phyloP scores from a whole-genome alignment of 2,797 vertebrate species.

The Neopelma chrysocephalum region DNA sequence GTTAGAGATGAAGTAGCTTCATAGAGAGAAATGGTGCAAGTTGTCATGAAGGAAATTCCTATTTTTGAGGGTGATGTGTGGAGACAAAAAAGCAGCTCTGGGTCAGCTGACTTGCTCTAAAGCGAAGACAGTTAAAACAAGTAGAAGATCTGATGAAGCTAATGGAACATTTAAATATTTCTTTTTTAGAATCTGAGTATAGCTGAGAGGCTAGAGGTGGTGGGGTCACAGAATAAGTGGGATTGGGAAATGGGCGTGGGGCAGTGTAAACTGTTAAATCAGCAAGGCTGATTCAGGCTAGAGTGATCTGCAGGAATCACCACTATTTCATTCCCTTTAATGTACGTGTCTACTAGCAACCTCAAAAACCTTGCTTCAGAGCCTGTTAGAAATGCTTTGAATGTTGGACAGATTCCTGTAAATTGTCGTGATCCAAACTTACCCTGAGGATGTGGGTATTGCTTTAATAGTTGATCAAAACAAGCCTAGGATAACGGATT shows the following conservation, averaged over 20 bases:
- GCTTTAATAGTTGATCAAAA: not conserved
- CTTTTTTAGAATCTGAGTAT: not conserved
- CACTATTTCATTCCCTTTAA: not conserved
- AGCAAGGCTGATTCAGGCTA: not conserved
- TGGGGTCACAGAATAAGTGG: not conserved
- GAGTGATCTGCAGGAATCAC: not conserved
- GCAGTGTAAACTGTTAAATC: not conserved
- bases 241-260: not conserved
- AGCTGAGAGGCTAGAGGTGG: not conserved
- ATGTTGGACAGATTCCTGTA: not conserved
- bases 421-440: not conserved
- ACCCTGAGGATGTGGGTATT: not conserved
- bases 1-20: not conserved
- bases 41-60: not conserved
- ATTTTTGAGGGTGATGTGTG: not conserved
- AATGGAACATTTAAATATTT: not conserved
- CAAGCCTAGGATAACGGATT: not conserved
- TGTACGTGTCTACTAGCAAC: not conserved
- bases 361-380: not conserved
- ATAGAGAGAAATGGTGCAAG: not conserved
- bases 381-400: not conserved
- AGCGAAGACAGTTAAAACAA: not conserved
- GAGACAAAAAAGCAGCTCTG: not conserved
- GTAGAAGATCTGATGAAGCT: not conserved
- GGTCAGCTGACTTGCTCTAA: not conserved